Conservation (phyloP, 2,888 invertebrate species). For the Apeira syringaria region DNA sequence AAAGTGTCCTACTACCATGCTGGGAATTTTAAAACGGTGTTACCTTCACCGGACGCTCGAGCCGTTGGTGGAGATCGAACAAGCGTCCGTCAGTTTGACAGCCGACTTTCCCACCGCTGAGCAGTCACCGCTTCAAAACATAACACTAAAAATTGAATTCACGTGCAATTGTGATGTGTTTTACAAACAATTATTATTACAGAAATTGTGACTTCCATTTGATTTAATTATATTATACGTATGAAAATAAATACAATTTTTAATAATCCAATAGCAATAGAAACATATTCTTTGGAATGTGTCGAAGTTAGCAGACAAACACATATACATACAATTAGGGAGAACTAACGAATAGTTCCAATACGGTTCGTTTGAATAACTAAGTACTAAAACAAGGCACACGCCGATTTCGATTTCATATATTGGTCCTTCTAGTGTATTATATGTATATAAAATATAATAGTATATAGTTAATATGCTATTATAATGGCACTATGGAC, state of each 20-base stretch:
- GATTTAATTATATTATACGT: too few species aligned
- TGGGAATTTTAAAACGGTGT: too few species aligned
- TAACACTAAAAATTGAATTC: too few species aligned
- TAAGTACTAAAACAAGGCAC: constrained; percentile 66
- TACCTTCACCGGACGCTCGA: too few species aligned
- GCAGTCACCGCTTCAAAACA: too few species aligned
- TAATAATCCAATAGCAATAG: constrained; percentile 42
- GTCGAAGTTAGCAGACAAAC: constrained; percentile 59
- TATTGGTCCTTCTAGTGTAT: constrained; percentile 68
- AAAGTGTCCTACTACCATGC: too few species aligned
- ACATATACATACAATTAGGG: constrained; percentile 25
- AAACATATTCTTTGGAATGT: constrained; percentile 77
- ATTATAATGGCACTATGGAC: constrained; percentile 46
- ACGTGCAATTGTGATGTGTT: too few species aligned
- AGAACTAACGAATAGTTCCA: constrained; percentile 27
- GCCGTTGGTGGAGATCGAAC: too few species aligned
- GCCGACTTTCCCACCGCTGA: too few species aligned
- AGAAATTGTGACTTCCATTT: too few species aligned
- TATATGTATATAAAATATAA: constrained; percentile 45
- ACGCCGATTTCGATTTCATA: constrained; percentile 47
- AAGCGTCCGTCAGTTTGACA: too few species aligned
- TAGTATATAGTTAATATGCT: constrained; percentile 36
- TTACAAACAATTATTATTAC: too few species aligned
- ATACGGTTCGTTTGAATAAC: constrained; percentile 37
- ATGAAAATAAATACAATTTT: background rate